These are phyloP conservation scores for Hydropsyche tenuis DNA, from an alignment of 1,140 invertebrate species.

Conservation along the genomic window DNA sequence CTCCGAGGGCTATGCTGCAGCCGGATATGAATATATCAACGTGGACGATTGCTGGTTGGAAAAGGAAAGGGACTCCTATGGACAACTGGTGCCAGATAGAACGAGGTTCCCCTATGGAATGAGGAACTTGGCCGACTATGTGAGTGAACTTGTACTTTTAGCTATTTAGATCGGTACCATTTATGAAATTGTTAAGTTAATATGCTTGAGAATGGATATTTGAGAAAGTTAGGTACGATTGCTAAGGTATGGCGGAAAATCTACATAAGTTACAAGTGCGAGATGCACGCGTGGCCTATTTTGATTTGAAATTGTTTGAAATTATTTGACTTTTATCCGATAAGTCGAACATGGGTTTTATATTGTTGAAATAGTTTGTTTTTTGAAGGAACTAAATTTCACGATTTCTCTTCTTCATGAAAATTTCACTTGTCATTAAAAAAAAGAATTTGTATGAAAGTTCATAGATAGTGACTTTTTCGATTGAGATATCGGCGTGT, in stretches of 20 bases:
- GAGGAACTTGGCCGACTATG: conserved; percentile 88
- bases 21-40: conserved; percentile 92
- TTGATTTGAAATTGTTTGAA: too few species aligned
- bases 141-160: conserved; percentile 63
- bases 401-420: too few species aligned
- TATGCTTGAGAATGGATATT: background rate
- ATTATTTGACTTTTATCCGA: too few species aligned
- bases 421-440: too few species aligned
- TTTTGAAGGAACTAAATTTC: too few species aligned
- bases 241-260: background rate
- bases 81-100: conserved; percentile 84
- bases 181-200: background rate
- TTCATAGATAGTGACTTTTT: too few species aligned
- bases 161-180: background rate
- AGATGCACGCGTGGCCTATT: too few species aligned
- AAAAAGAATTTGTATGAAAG: too few species aligned
- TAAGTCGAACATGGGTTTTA: too few species aligned
- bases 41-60: conserved; percentile 97
- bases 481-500: too few species aligned
- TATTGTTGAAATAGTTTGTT: too few species aligned
- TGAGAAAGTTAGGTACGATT: background rate
- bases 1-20: conserved; percentile 85
- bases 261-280: too few species aligned
- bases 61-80: conserved; percentile 74
- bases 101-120: conserved; percentile 92